A percentile compares a stretch with the other conserved stretches of the same genome.
Evolutionary conservation across 30 jellyfish, hydroid and myxozoan genomes (phyloP).

Genomic region (Hydra vulgaris): DNA sequence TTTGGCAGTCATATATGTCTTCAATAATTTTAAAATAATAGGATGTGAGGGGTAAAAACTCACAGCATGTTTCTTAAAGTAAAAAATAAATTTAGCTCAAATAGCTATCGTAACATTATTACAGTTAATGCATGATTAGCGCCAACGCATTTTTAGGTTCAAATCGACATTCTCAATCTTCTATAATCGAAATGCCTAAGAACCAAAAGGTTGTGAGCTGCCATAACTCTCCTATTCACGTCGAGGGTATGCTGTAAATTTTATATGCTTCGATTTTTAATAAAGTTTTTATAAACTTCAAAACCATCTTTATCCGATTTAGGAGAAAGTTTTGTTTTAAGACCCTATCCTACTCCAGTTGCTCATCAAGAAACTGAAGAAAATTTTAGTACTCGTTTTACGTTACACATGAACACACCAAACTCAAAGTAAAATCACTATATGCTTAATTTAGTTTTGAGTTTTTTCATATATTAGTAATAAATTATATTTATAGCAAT

Average conservation of each 20-base stretch:
- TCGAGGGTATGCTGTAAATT: neutral
- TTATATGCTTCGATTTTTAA: neutral
- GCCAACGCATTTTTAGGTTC: no score
- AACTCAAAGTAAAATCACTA: conserved; percentile 20
- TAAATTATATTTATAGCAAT: no score
- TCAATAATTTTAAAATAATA: no score
- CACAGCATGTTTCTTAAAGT: no score
- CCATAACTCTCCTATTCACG: neutral
- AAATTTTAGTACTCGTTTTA: conserved; percentile 27
- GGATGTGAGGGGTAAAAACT: no score
- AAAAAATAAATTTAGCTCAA: no score
- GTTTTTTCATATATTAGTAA: no score
- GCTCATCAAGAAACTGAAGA: conserved; percentile 11
- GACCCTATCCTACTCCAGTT: conserved; percentile 36
- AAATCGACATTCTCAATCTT: neutral
- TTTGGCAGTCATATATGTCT: no score
- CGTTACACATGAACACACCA: conserved; percentile 29
- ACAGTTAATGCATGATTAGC: neutral
- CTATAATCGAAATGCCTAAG: neutral
- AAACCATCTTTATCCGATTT: neutral
- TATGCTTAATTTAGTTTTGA: no score
- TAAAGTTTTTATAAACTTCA: no score
- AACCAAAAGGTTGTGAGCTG: neutral
- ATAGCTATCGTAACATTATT: neutral
- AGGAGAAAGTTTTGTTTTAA: conserved; percentile 31